A percentile compares a stretch with the other conserved stretches of the same genome.
Conservation (phyloP, 2,113 vertebrate species). For the Romanogobio albipinnatus region DNA sequence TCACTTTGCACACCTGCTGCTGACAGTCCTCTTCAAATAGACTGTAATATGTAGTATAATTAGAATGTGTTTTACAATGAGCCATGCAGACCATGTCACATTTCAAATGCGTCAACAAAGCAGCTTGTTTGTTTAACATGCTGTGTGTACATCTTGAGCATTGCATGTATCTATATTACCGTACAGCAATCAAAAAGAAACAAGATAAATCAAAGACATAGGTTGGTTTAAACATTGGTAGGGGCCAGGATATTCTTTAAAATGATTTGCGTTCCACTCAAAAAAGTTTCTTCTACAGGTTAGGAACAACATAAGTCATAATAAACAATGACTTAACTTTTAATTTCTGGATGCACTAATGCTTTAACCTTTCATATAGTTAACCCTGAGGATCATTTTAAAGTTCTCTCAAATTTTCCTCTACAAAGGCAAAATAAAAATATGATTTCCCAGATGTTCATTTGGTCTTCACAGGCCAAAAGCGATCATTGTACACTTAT, state of each 20-base stretch:
- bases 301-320: neutral
- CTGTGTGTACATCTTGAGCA: neutral
- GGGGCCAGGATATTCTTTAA: neutral
- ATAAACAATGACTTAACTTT: neutral
- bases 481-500: neutral
- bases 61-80: constrained; percentile 9
- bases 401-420: neutral
- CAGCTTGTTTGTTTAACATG: neutral
- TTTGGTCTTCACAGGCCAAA: neutral
- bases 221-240: neutral
- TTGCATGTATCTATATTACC: neutral
- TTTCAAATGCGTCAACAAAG: constrained; percentile 10
- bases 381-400: neutral
- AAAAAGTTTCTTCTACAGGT: neutral
- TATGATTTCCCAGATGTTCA: neutral
- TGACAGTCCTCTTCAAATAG: constrained; percentile 9
- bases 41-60: constrained; percentile 12
- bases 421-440: neutral
- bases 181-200: neutral
- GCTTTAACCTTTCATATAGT: neutral
- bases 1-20: constrained; percentile 17
- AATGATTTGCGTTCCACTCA: neutral
- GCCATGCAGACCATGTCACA: constrained; percentile 10
- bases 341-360: neutral
- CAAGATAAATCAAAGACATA: neutral